Evolutionary conservation across 1,140 invertebrate species (phyloP), one percentile per base, ranked within the genome.

Genomic region (Polypedilum pembai): DNA sequence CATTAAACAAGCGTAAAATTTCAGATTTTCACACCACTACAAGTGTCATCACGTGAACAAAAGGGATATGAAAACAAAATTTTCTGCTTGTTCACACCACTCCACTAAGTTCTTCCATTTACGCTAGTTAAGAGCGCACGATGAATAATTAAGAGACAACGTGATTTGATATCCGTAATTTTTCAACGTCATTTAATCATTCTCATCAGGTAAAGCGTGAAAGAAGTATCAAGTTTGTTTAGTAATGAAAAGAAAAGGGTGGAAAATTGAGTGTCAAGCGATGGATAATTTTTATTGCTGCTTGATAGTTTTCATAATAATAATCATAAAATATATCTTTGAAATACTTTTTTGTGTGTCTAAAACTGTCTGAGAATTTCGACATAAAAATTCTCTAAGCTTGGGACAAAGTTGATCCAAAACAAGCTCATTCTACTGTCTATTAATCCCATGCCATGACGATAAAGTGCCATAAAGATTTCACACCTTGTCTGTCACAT

Each of bases 171-270:
- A 56, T 56, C 45, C n/a, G 45, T 56, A 56, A 56, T 56, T 56
- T 56, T 56, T 56, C 45, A 56, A 56, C n/a, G 45, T 56, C 45
- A 56, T 56, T 56, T 56, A n/a, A 56, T 56, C 45, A n/a, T 56
- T 56, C 45, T 56, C 45, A 56, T 56, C 45, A 56, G 45, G 12
- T 56, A n/a, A 56, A 56, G 24, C 15, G 12, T n/a, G 12, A 56
- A 12, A 56, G 12, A 56, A n/a, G 45, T 56, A 56, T 56, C n/a
- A 56, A 33, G 24, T 33, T 33, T 33, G 24, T 33, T 33, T 33
- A 33, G 24, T 33, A 33, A 5, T 5, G 24, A 33, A 3, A 5
- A 33, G 24, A 33, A 33, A 33, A 33, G 24, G 24, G 24, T 33
- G 24, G 45, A 56, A 56, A 4, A 15, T 8, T 56, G 45, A n/a